Evolutionary conservation across 35 echinoderm and acorn worm genomes (phyloP), one percentile per base, ranked within the genome.

Genomic region (Lytechinus variegatus): DNA sequence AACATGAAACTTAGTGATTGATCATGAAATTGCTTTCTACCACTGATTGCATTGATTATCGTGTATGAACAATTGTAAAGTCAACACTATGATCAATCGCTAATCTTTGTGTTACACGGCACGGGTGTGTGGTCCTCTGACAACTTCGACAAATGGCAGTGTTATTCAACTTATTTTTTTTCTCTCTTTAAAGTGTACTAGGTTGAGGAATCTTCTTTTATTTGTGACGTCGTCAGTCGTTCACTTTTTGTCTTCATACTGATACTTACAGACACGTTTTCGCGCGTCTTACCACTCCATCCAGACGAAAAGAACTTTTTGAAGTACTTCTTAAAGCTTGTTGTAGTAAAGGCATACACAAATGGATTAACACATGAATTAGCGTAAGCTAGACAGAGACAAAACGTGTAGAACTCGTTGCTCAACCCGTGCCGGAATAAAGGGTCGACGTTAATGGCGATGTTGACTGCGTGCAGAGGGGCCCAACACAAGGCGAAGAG

Each of bases 351-450:
- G 29, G 98, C 98, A 86, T 99, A 99, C 14, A 99, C 98, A 88
- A 99, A 99, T 27, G 98, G 98, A 79, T 99, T 99, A 61, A 99
- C 97, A 54, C 96, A 95, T 55, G 95, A 96, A 94, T 99, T 99
- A 9, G 95, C 86, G 95, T 99, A 99, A 24, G 98, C 98, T 53
- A 99, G 86, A 87, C 96, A 61, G 24, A 99, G 44, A 27, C 92
- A 95, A 55, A 54, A 54, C 2, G 95, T 86, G 19, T 96, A 86
- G 11, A 95, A 53, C n/a, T 95, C 29, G 10, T 27, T 87, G 19
- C 54, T 56, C 10, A 94, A 21, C 27, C n/a, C 71, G 1, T 61
- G 44, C 10, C 10, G 1, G 54, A 33, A 92, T 53, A 54, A 3
- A 55, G 58, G 54, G 27, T 33, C n/a, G 33, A 97, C 95, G 86